Conservation (phyloP, 2,113 vertebrate genomes). For the Cathartes aura region DNA sequence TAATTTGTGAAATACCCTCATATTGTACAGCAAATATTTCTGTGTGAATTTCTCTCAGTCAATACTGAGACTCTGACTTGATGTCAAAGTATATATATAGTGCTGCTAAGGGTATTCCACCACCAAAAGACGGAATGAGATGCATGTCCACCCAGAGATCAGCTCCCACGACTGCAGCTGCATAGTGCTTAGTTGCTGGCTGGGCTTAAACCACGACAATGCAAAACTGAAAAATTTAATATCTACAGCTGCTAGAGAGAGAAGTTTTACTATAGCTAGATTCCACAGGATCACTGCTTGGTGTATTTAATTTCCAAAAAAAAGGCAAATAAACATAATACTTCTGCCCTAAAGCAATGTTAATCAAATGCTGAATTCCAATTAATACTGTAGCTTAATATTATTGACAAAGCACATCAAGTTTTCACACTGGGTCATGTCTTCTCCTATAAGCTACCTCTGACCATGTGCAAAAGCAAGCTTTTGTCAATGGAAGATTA, state of each 20-base stretch:
- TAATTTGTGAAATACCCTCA: not conserved
- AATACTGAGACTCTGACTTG: not conserved
- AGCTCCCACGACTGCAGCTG: too few relatives aligned
- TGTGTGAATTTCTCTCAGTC: not conserved
- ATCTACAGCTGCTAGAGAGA: not conserved
- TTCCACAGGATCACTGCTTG: not conserved
- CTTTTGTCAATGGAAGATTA: not conserved
- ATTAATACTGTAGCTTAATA: not conserved
- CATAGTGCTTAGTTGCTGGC: too few relatives aligned
- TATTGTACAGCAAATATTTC: not conserved
- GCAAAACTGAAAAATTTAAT: not conserved
- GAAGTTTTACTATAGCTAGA: not conserved
- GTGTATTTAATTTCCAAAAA: not conserved
- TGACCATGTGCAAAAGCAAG: not conserved
- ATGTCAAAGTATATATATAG: not conserved
- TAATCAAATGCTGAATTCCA: not conserved
- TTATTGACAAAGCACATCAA: not conserved
- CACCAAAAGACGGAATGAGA: not conserved
- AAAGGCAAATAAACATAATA: not conserved
- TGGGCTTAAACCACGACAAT: too few relatives aligned
- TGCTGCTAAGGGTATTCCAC: not conserved
- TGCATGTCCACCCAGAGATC: too few relatives aligned
- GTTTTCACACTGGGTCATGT: not conserved
- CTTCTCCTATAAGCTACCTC: not conserved
- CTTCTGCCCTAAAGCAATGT: not conserved